Base-by-base conservation (phyloP, 2,113 vertebrate genomes). In the Hippocampus barbouri region DNA sequence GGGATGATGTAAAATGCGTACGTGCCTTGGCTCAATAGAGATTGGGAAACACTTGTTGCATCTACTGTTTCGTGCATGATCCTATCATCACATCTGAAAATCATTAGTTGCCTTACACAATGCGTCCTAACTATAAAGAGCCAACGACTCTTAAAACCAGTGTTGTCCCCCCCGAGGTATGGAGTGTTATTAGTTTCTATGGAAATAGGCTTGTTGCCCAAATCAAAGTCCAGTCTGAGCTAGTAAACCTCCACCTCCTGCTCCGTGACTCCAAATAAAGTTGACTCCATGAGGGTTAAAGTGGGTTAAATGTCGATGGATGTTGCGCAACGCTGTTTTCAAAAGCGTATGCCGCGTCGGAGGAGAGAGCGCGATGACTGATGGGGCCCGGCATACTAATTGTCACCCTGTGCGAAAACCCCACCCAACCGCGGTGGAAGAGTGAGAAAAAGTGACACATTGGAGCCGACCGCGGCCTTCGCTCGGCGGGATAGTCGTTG, bases 191-290 rank as follows among this genome's bases (percentile, higher is more conserved):
- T 82, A 64, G 84, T 88, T 89, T 70, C 83, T 64, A 77, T 27
- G 85, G 87, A 75, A 88, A 88, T 77, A 69, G 70, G 75, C 54
- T 76, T 77, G 72, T 74, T 76, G 70, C 75, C 71, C 76, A 81
- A 85, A 78, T 74, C 83, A 89, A 88, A 88, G 82, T 88, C 82
- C 82, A 84, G 45, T 56, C 43, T 53, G 57, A 79, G 66, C 66
- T 47, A 12, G 70, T 79, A 84, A 78, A 77, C 70, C 69, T 75
- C 49, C 59, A 43, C 20, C 38, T 23, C 53, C 20, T n/a, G 53
- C 53, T 21, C 8, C 8, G 3, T 8, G 20, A 54, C 54, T 51
- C n/a, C 12, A 11, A 72, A 75, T 60, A 68, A 53, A 43, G 67
- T 54, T 74, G 76, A 27, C 53, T 74, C 70, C 25, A 53, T 27